phyloP scores from a whole-genome alignment of 2,113 vertebrate genomes.

The Corythornis cristatus region DNA sequence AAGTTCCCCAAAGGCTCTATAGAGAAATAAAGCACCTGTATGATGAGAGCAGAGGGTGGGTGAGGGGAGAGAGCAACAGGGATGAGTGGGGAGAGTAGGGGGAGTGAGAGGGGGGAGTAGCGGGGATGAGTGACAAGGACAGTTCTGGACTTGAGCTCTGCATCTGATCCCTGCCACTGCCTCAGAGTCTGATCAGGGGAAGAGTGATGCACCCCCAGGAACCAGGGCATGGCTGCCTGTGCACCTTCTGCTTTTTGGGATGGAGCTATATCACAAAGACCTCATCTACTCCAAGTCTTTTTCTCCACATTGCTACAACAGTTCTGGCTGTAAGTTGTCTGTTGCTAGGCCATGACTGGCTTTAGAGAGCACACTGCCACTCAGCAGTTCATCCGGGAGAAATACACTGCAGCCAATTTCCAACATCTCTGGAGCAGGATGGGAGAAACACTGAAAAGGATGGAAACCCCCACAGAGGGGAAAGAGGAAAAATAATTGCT shows the following conservation, averaged over 20 bases:
- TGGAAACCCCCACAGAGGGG: not conserved
- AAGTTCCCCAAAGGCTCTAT: not conserved
- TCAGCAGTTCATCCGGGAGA: not conserved
- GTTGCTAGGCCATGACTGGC: not conserved
- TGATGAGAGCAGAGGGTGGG: no score
- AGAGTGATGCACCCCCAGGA: not conserved
- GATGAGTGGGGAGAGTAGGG: no score
- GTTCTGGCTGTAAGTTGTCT: not conserved
- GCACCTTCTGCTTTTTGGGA: not conserved
- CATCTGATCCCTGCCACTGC: not conserved
- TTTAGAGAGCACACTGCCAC: not conserved
- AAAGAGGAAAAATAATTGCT: not conserved
- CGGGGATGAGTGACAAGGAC: not conserved
- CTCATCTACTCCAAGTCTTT: not conserved
- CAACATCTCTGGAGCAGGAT: not conserved
- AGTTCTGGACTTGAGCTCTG: not conserved
- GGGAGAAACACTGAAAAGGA: not conserved
- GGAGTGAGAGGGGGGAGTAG: no score
- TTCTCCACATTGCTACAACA: not conserved
- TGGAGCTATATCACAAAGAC: not conserved
- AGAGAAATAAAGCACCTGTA: not conserved
- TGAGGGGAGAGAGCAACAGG: no score
- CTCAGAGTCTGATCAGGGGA: not conserved
- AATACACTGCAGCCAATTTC: not conserved
- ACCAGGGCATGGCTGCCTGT: not conserved